Conservation (phyloP, 1,140 invertebrate species). For the Cherax destructor region DNA sequence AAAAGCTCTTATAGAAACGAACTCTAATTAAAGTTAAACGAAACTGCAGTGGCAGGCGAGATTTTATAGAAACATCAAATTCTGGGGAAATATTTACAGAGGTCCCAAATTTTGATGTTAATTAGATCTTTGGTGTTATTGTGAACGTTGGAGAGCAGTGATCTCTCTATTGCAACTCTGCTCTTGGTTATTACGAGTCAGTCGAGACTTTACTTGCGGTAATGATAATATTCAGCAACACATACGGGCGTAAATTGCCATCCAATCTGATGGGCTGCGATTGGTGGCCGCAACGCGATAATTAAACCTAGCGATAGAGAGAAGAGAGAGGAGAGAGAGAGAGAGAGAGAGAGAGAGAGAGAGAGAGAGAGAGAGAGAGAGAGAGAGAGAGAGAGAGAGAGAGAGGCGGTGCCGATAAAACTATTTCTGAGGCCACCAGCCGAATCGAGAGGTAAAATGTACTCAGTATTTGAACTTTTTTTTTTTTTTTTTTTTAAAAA, state of each 20-base stretch:
- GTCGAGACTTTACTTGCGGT: not conserved
- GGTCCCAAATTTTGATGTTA: no score
- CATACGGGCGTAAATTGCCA: not conserved
- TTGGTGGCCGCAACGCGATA: not conserved
- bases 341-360: conserved; percentile 24
- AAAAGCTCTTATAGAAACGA: no score
- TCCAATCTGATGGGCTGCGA: not conserved
- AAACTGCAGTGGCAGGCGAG: not conserved
- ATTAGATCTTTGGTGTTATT: not conserved
- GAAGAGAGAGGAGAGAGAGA: conserved; percentile 2
- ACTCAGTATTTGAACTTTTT: not conserved
- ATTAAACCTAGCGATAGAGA: not conserved
- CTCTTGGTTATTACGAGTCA: not conserved
- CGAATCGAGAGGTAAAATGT: not conserved
- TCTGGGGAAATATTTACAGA: no score
- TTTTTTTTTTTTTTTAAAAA: not conserved
- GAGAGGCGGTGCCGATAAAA: not conserved
- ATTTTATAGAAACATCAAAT: not conserved
- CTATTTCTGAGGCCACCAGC: not conserved
- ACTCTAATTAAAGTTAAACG: not conserved
- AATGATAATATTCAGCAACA: not conserved
- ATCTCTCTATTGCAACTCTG: not conserved
- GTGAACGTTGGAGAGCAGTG: not conserved
- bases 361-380: not conserved
- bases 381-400: not conserved